Evolutionary conservation across 2,888 invertebrate species (phyloP).

Genomic region (Panorpa germanica): DNA sequence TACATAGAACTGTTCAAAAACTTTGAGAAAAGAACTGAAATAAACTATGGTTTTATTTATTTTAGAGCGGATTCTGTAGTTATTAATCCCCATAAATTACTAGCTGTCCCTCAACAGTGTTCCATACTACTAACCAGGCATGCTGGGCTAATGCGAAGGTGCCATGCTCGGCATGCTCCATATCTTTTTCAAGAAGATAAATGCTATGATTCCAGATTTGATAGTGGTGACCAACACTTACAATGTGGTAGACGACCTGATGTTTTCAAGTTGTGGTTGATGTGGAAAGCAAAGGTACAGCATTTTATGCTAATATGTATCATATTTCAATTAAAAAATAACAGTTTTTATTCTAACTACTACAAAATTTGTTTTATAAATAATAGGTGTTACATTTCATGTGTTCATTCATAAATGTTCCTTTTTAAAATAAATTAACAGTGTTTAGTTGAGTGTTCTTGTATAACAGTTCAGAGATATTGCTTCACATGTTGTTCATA

Average conservation of each 20-base stretch:
- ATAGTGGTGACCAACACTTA: slow-evolving; percentile 37
- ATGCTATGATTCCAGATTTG: slow-evolving; percentile 29
- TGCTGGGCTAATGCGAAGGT: slow-evolving; percentile 22
- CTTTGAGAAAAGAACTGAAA: too few species aligned
- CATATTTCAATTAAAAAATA: slow-evolving; percentile 21
- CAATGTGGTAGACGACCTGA: slow-evolving; percentile 52
- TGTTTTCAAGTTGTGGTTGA: slow-evolving; percentile 49
- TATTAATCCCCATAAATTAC: slow-evolving; percentile 41
- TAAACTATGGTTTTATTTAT: too few species aligned
- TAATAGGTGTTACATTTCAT: too few species aligned
- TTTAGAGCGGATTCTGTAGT: slow-evolving; percentile 32
- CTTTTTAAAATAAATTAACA: too few species aligned
- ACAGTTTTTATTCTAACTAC: slow-evolving; percentile 19
- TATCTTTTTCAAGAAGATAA: slow-evolving; percentile 36
- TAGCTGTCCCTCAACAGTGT: slow-evolving; percentile 37
- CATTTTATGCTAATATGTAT: slow-evolving; percentile 25
- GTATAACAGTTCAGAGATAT: too few species aligned
- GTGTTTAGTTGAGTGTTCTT: too few species aligned
- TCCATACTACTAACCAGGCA: slow-evolving; percentile 27
- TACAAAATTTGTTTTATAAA: too few species aligned
- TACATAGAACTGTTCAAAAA: too few species aligned
- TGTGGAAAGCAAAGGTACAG: slow-evolving; percentile 52
- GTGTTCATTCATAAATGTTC: slow-evolving; percentile 30
- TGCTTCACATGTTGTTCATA: too few species aligned
- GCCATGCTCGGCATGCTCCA: slow-evolving; percentile 29